phyloP scores from a whole-genome alignment of 2,888 invertebrate genomes.

The Galerucella calmariensis region DNA sequence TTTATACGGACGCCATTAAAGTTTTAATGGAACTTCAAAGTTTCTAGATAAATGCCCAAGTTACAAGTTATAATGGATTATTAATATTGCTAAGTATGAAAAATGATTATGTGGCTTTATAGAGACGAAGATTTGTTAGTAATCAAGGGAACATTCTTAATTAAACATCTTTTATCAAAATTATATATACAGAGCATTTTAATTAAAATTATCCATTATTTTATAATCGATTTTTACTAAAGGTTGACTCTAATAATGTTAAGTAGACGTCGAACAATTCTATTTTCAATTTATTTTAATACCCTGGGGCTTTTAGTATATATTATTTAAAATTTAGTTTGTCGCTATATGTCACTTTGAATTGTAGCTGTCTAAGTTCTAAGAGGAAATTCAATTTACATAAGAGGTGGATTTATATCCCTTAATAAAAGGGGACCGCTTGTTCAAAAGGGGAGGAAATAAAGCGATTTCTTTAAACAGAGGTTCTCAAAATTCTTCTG shows the following conservation, averaged over 20 bases:
- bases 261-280: no score
- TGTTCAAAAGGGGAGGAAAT: conserved; percentile 6
- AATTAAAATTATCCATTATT: no score
- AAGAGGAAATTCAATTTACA: conserved; percentile 61
- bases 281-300: no score
- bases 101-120: conserved; percentile 35
- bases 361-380: conserved; percentile 53
- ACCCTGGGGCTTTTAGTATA: not conserved
- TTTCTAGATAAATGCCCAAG: conserved; percentile 45
- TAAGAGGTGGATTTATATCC: conserved; percentile 54
- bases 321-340: not conserved
- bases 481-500: conserved; percentile 24
- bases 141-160: conserved; percentile 4
- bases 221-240: no score
- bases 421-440: conserved; percentile 7
- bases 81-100: conserved; percentile 46
- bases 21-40: conserved; percentile 48
- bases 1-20: conserved; percentile 46
- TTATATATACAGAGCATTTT: no score
- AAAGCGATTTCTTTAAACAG: conserved; percentile 22
- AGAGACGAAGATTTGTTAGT: conserved; percentile 20
- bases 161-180: not conserved
- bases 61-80: conserved; percentile 47
- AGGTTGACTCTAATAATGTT: no score
- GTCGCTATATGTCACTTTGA: conserved; percentile 37